Conservation (phyloP, 2,888 invertebrate species). For the Tetheella fluctuosa region DNA sequence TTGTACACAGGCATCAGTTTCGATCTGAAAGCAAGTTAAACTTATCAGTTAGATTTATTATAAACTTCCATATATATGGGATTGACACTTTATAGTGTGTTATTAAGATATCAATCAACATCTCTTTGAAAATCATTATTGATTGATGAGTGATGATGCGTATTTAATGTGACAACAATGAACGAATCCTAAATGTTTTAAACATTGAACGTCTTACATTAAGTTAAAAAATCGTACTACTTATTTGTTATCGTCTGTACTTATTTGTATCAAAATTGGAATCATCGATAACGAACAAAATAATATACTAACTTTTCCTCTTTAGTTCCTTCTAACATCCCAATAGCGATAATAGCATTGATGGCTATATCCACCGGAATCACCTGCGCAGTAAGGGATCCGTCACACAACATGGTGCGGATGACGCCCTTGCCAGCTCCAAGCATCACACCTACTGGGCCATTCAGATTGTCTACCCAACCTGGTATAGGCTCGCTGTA, state of each 20-base stretch:
- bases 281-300: not conserved
- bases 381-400: constrained; percentile 87
- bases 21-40: constrained; percentile 71
- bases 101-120: too few relatives aligned
- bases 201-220: too few relatives aligned
- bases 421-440: constrained; percentile 94
- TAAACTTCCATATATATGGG: too few relatives aligned
- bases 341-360: constrained; percentile 89
- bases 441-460: constrained; percentile 92
- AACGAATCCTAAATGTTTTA: too few relatives aligned
- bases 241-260: too few relatives aligned
- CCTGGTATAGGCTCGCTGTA: constrained; percentile 89
- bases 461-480: constrained; percentile 97
- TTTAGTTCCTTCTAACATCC: constrained; percentile 85
- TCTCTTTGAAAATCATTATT: too few relatives aligned
- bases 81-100: too few relatives aligned
- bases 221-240: too few relatives aligned
- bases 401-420: constrained; percentile 91
- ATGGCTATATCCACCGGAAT: constrained; percentile 92
- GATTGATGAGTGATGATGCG: too few relatives aligned
- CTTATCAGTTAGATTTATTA: too few relatives aligned
- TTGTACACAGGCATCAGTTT: constrained; percentile 92
- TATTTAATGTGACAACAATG: too few relatives aligned
- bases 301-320: constrained; percentile 72
- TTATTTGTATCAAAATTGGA: not conserved